A percentile compares a stretch with the other conserved stretches of the same genome.
These are phyloP conservation scores for Amblyraja radiata DNA, from an alignment of 2,797 vertebrate species.

Conservation along the genomic window DNA sequence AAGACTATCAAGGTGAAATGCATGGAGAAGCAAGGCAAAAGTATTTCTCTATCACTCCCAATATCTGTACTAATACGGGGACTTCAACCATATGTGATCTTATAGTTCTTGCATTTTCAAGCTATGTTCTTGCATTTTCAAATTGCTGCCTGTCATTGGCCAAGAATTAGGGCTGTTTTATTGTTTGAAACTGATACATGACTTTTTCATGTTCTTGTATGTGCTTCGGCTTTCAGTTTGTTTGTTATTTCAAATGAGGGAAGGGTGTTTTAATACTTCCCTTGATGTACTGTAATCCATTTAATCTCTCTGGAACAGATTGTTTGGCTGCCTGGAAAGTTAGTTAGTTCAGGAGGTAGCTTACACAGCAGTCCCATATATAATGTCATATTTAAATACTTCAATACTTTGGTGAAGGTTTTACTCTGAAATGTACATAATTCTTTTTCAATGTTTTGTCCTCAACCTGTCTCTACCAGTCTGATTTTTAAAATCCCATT, in stretches of 20 bases:
- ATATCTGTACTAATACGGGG: neutral
- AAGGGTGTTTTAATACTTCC: conserved; percentile 23
- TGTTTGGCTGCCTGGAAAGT: neutral
- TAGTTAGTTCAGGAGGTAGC: neutral
- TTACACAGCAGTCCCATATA: neutral
- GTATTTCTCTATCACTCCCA: neutral
- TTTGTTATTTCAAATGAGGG: conserved; percentile 15
- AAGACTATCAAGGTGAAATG: neutral
- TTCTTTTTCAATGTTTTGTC: neutral
- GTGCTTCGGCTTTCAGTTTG: conserved; percentile 7
- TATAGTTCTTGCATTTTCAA: too few species aligned
- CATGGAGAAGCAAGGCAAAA: neutral
- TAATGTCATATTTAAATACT: neutral
- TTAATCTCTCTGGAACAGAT: conserved; percentile 21
- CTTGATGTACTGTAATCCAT: neutral
- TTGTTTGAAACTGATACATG: neutral
- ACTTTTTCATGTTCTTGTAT: neutral
- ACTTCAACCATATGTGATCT: neutral
- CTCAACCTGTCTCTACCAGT: neutral
- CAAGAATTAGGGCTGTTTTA: neutral
- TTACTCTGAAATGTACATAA: neutral
- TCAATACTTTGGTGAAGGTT: neutral
- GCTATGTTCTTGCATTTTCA: neutral
- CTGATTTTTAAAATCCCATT: neutral
- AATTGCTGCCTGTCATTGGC: neutral